A percentile compares a stretch with the other conserved stretches of the same genome.
Conservation (phyloP, 2,113 vertebrate species). For the Hydrochoerus hydrochaeris region DNA sequence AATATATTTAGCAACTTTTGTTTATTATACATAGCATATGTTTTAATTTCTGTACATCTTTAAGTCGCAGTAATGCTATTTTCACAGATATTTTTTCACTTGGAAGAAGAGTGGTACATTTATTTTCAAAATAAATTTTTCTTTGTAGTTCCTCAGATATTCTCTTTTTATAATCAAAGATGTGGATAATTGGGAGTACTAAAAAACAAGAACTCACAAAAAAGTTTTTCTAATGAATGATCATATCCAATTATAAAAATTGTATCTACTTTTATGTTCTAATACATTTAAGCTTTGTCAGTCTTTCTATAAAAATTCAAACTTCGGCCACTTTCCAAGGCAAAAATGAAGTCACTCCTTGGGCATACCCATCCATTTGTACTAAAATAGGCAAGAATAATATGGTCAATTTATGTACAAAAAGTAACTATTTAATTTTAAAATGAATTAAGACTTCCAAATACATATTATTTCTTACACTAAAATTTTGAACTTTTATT, state of each 20-base stretch:
- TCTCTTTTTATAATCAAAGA: neutral
- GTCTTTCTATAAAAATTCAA: conserved; percentile 17
- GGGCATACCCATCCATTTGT: neutral
- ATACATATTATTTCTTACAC: neutral
- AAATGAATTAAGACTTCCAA: neutral
- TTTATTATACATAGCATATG: neutral
- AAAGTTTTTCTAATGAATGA: neutral
- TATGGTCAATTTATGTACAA: neutral
- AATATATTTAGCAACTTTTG: neutral
- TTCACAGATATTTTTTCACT: neutral
- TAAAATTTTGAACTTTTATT: neutral
- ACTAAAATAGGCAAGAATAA: neutral
- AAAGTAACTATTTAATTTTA: conserved; percentile 24
- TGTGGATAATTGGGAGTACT: conserved; percentile 7
- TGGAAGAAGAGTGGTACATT: neutral
- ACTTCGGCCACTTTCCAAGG: neutral
- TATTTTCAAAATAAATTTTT: conserved; percentile 43
- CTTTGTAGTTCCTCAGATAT: neutral
- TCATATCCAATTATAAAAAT: neutral
- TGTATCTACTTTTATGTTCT: neutral
- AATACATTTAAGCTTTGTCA: neutral
- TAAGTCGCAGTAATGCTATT: neutral
- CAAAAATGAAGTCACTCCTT: neutral
- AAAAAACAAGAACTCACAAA: neutral
- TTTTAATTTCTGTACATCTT: conserved; percentile 11